Evolutionary conservation across 1,140 invertebrate genomes (phyloP), one percentile per base, ranked within the genome.

Genomic region (Orussus abietinus): DNA sequence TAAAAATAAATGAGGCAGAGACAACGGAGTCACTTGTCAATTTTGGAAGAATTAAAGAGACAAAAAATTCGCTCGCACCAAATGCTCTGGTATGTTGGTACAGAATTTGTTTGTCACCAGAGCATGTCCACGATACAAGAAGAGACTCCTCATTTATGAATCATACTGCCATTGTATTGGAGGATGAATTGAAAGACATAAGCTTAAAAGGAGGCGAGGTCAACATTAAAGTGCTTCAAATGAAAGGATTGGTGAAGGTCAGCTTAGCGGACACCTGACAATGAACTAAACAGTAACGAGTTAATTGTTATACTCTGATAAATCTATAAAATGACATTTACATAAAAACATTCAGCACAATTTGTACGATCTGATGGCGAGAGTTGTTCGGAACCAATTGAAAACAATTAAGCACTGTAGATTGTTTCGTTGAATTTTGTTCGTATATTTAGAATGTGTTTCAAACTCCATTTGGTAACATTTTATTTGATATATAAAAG

Each of bases 11-110:
- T 26, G 42, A 55, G 37, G 47, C 37, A 6, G 44, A 53, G 38
- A 43, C 46, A 25, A 53, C 39, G 3, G 56, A 58, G 41, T 35
- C 33, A 40, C 6, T 53, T 14, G 41, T 63, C 5, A 56, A 55
- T 46, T 61, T 62, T 45, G 53, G 51, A 22, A 49, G 45, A 45
- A 47, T 60, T 38, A 19, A 36, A 20, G 14, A 15, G 5, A 25
- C 35, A n/a, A 50, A 49, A 22, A 22, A 33, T 10, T 28, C 47
- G 30, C 32, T 14, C 38, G 28, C 56, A n/a, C 55, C 62, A 26
- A 69, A 67, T 54, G 57, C 64, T 41, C 41, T 69, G n/a, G 22
- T 64, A 20, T 61, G 60, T 38, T 69, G 62, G 62, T 69, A 62
- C 34, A 58, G 53, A 41, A 48, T 67, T 33, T 33, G 42, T 33